phyloP scores from a whole-genome alignment of 2,888 invertebrate genomes.

The Arenicola marina region DNA sequence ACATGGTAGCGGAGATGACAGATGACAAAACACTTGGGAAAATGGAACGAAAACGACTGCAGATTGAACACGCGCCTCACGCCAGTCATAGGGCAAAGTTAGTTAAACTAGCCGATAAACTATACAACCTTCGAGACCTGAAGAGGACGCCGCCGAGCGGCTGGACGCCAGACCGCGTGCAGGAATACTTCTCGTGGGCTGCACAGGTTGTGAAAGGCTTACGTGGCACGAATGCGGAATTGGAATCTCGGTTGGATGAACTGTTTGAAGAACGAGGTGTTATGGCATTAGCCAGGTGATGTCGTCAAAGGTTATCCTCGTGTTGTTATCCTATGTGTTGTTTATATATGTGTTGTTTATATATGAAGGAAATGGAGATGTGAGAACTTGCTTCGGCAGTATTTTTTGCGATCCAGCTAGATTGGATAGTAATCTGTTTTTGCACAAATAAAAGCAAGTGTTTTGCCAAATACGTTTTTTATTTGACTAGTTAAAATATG shows the following conservation, averaged over 20 bases:
- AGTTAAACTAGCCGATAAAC: slow-evolving; percentile 80
- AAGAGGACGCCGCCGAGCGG: slow-evolving; percentile 64
- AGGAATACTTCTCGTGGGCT: slow-evolving; percentile 74
- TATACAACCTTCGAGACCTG: slow-evolving; percentile 79
- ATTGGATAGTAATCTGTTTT: too few species aligned
- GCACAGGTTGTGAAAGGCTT: slow-evolving; percentile 71
- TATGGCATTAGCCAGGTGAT: neutral
- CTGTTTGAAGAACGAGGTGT: slow-evolving; percentile 36
- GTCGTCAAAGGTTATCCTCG: too few species aligned
- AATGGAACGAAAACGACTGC: slow-evolving; percentile 68
- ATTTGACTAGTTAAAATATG: too few species aligned
- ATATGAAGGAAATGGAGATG: too few species aligned
- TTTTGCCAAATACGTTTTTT: too few species aligned
- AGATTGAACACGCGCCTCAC: slow-evolving; percentile 69
- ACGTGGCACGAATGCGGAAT: slow-evolving; percentile 67
- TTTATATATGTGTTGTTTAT: too few species aligned
- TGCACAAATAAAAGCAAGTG: too few species aligned
- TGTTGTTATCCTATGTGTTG: too few species aligned
- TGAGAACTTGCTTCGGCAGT: too few species aligned
- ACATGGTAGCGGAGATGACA: slow-evolving; percentile 64
- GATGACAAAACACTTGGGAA: slow-evolving; percentile 76
- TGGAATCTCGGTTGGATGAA: slow-evolving; percentile 64
- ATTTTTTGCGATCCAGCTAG: too few species aligned
- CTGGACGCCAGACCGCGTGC: slow-evolving; percentile 69
- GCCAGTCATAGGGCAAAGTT: slow-evolving; percentile 71